phyloP scores from a whole-genome alignment of 2,797 vertebrate genomes.

The Furcifer pardalis region DNA sequence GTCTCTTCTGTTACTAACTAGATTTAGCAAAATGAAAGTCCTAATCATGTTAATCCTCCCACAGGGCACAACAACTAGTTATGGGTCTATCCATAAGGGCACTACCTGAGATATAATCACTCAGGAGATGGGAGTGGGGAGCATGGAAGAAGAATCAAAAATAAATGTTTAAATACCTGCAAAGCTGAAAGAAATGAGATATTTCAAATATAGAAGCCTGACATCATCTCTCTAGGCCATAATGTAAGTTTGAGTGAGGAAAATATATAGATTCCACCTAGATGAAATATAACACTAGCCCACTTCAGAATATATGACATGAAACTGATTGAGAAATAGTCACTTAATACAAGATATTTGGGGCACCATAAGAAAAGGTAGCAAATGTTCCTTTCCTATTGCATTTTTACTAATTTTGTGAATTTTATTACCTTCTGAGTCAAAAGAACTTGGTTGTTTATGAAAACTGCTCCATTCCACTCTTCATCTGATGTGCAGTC shows the following conservation, averaged over 20 bases:
- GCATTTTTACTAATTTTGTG: too few species aligned
- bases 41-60: not conserved
- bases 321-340: too few species aligned
- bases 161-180: not conserved
- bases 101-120: conserved; percentile 21
- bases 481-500: too few species aligned
- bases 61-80: not conserved
- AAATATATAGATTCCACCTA: not conserved
- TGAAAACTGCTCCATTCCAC: too few species aligned
- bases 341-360: too few species aligned
- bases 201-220: not conserved
- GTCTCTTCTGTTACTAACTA: conserved; percentile 32
- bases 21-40: rapidly evolving
- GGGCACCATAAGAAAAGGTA: too few species aligned
- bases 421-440: too few species aligned
- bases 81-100: not conserved
- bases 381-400: too few species aligned
- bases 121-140: not conserved
- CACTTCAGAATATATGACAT: conserved; percentile 12
- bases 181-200: conserved; percentile 3
- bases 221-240: not conserved
- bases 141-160: not conserved
- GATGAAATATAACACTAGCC: not conserved
- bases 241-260: not conserved
- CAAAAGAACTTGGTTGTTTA: too few species aligned